These are phyloP conservation scores for Pandemis heparana DNA, from an alignment of 2,888 invertebrate genomes.

Conservation along the genomic window DNA sequence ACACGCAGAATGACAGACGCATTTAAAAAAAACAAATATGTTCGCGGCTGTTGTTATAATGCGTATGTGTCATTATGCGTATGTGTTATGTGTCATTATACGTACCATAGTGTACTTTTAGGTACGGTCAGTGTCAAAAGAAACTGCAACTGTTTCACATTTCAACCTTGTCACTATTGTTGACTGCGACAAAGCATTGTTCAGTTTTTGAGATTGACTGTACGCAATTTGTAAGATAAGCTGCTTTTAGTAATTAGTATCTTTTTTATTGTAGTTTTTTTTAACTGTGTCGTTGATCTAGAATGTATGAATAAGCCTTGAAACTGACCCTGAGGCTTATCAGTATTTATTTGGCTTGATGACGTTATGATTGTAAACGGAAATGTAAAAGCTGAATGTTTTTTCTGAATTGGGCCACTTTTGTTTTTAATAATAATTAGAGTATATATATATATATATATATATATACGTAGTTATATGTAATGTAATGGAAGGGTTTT, in stretches of 20 bases:
- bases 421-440: neutral
- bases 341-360: conserved; percentile 9
- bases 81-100: too few relatives aligned
- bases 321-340: conserved; percentile 9
- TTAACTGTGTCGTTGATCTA: neutral
- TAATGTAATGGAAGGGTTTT: too few relatives aligned
- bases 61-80: too few relatives aligned
- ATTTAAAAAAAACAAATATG: too few relatives aligned
- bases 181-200: neutral
- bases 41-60: too few relatives aligned
- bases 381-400: neutral
- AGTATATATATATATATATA: too few relatives aligned
- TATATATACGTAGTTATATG: too few relatives aligned
- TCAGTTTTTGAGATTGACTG: neutral
- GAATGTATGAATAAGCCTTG: conserved; percentile 5
- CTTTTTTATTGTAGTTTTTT: conserved; percentile 2
- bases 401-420: neutral
- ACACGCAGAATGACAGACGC: too few relatives aligned
- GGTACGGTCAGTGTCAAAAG: neutral
- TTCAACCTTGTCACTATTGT: neutral
- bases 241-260: neutral
- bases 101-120: neutral
- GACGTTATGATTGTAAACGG: neutral
- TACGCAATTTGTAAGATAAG: conserved; percentile 5
- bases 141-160: neutral